These are phyloP conservation scores for Arbacia lixula DNA, from an alignment of 53 echinoderm and acorn worm species.

Conservation along the genomic window DNA sequence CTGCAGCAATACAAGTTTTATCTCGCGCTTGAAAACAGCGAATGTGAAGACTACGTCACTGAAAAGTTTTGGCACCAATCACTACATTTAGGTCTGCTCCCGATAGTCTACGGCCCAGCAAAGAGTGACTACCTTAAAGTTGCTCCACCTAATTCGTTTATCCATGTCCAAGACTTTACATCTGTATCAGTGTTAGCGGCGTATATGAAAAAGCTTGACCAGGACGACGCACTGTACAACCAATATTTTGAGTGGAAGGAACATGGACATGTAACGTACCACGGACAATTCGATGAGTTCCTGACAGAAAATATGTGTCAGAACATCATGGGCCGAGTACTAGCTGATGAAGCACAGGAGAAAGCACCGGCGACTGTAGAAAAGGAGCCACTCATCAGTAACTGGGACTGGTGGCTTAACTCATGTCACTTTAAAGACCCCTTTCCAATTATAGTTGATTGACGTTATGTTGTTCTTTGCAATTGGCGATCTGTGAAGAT, in stretches of 20 bases:
- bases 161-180: slow-evolving; percentile 10
- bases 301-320: background rate
- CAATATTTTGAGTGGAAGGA: slow-evolving; percentile 37
- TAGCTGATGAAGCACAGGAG: background rate
- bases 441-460: no score
- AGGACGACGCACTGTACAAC: slow-evolving; percentile 31
- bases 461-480: no score
- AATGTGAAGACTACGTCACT: slow-evolving; percentile 34
- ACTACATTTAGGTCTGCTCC: slow-evolving; percentile 2
- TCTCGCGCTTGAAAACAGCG: slow-evolving; percentile 52
- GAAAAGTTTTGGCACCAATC: slow-evolving; percentile 26
- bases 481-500: no score
- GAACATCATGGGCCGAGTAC: background rate
- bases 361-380: no score
- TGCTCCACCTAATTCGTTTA: slow-evolving; percentile 25
- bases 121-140: slow-evolving; percentile 21
- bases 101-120: slow-evolving; percentile 20
- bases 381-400: background rate
- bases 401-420: background rate
- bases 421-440: background rate
- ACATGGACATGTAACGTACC: background rate
- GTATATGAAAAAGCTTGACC: slow-evolving; percentile 25
- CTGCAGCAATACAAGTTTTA: background rate
- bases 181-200: background rate
- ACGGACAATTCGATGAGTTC: background rate